Conservation (phyloP, 1,140 invertebrate species). For the Lordiphosa collinella region DNA sequence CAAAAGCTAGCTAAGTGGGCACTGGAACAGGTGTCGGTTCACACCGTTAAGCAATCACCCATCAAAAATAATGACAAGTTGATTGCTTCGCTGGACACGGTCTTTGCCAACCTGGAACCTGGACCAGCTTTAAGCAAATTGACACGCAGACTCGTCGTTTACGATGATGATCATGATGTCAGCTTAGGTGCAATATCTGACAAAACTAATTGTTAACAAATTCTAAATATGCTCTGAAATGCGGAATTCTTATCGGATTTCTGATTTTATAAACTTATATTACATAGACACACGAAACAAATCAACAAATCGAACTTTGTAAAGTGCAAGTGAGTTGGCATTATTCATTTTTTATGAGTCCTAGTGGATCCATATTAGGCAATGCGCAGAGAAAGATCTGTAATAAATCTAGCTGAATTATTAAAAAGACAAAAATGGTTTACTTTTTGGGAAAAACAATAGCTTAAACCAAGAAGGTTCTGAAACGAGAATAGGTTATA, state of each 20-base stretch:
- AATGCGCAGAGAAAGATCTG: slow-evolving; percentile 29
- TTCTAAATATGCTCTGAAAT: slow-evolving; percentile 60
- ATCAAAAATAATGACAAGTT: slow-evolving; percentile 65
- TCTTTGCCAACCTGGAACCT: slow-evolving; percentile 72
- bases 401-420: slow-evolving; percentile 41
- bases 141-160: slow-evolving; percentile 32
- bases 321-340: slow-evolving; percentile 21
- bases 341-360: slow-evolving; percentile 30
- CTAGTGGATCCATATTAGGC: slow-evolving; percentile 6
- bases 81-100: slow-evolving; percentile 63
- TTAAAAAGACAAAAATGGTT: slow-evolving; percentile 1
- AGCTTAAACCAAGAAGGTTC: too few relatives aligned
- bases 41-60: slow-evolving; percentile 47
- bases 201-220: slow-evolving; percentile 40
- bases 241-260: slow-evolving; percentile 9
- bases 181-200: slow-evolving; percentile 50
- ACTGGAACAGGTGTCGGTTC: slow-evolving; percentile 82
- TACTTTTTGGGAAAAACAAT: too few relatives aligned
- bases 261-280: slow-evolving; percentile 19
- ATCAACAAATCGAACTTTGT: slow-evolving; percentile 20
- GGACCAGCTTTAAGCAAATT: slow-evolving; percentile 76
- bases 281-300: slow-evolving; percentile 24
- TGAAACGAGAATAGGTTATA: too few relatives aligned
- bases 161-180: slow-evolving; percentile 6
- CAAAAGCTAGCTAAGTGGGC: slow-evolving; percentile 89